Evolutionary conservation across 1,140 invertebrate genomes (phyloP), one percentile per base, ranked within the genome.

Genomic region (Battus philenor): DNA sequence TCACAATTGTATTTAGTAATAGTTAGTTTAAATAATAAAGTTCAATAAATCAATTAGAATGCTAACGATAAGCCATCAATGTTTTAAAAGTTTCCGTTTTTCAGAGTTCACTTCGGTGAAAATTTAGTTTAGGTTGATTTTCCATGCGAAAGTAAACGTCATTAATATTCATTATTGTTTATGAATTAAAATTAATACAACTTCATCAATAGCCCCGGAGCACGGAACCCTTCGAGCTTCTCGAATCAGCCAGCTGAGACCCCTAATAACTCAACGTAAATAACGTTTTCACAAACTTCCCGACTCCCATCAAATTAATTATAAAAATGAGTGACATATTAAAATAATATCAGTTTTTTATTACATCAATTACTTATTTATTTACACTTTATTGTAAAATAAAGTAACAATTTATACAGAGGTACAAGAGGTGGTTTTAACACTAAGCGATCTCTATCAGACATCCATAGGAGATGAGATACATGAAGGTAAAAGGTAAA

Each of bases 111-210:
- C 16, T 22, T n/a, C n/a, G 7, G 20, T 29, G 15, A 36, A 33
- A 47, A 44, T 38, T 44, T 30, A 30, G 46, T 39, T 27, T 5
- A 17, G 44, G 32, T 56, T 47, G 16, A 44, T 39, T 58, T 49
- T 51, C 22, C 24, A 26, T 48, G 10, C 31, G 31, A 51, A 54
- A 47, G 20, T 50, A 50, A 56, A 57, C 39, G 48, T 30, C 47
- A 57, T 68, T 64, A 64, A 65, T 65, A 64, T 68, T 65, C 31
- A 68, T 65, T 61, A 64, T 68, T 59, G 48, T 64, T 64, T 51
- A 55, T 62, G 51, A 68, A 47, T 62, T 58, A 52, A 68, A 64
- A 68, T 68, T 54, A 59, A 59, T 62, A 56, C 34, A 62, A 57
- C 44, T 57, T 61, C 39, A 58, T 65, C 38, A 45, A 59, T 54